Evolutionary conservation across 2,888 invertebrate species (phyloP).

Genomic region (Drosophila meridionalis): DNA sequence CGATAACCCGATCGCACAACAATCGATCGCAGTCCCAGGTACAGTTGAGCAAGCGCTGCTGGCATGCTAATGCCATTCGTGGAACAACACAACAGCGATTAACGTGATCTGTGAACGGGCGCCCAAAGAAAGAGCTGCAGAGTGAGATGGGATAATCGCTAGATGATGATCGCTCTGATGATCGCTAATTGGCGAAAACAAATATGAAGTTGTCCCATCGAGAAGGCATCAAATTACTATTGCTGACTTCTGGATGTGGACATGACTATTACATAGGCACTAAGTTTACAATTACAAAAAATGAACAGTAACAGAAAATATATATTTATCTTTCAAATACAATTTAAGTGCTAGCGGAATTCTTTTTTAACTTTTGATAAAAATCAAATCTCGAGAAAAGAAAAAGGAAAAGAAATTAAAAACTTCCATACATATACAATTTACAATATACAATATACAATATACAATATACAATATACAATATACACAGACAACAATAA

Average conservation of each 20-base stretch:
- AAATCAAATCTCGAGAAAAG: conserved; percentile 14
- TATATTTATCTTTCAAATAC: conserved; percentile 16
- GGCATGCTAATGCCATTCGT: conserved; percentile 3
- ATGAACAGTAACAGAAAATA: neutral
- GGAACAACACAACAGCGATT: conserved; percentile 69
- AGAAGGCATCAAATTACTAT: conserved; percentile 14
- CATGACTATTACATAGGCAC: conserved; percentile 45
- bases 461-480: conserved; percentile 55
- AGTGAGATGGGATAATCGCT: conserved; percentile 48
- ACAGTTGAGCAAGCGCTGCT: conserved; percentile 20
- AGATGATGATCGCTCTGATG: conserved; percentile 16
- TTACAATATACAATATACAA: conserved; percentile 57
- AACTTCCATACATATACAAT: conserved; percentile 61
- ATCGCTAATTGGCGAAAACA: conserved; percentile 25
- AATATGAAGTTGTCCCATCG: conserved; percentile 23
- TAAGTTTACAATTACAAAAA: conserved; percentile 30
- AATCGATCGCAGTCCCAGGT: neutral
- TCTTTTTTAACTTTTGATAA: conserved; percentile 9
- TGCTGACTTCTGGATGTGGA: conserved; percentile 27
- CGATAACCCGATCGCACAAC: conserved; percentile 6
- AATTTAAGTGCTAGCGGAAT: conserved; percentile 41
- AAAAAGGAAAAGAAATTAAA: conserved; percentile 12
- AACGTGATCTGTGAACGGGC: conserved; percentile 55
- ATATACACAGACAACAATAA: conserved; percentile 60
- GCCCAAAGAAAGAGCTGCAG: conserved; percentile 48